phyloP scores from a whole-genome alignment of 2,113 vertebrate genomes.

The Sorex fumeus region DNA sequence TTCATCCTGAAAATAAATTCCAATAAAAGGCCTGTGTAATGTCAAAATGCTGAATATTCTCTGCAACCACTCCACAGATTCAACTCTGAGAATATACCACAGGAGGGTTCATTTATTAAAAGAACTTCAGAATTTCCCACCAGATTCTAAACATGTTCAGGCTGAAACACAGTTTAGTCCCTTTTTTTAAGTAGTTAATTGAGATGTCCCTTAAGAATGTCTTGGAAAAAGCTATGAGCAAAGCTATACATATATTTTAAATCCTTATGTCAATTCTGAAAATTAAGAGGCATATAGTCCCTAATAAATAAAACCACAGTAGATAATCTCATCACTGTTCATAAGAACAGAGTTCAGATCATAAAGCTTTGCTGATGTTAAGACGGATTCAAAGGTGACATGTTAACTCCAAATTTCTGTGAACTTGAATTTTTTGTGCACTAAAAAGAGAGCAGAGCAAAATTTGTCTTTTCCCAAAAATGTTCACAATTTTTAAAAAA shows the following conservation, averaged over 20 bases:
- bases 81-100: not conserved
- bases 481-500: not conserved
- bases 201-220: slow-evolving; percentile 59
- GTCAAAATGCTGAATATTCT: slow-evolving; percentile 24
- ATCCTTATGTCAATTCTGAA: slow-evolving; percentile 28
- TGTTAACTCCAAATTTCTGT: slow-evolving; percentile 23
- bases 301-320: not conserved
- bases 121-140: slow-evolving; percentile 63
- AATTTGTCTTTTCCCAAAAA: not conserved
- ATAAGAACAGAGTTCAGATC: not conserved
- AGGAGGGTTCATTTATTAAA: slow-evolving; percentile 70
- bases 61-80: not conserved
- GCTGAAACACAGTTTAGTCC: not conserved
- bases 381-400: not conserved
- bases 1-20: slow-evolving; percentile 66
- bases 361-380: not conserved
- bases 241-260: not conserved
- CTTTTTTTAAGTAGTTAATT: not conserved
- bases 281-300: not conserved
- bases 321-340: not conserved
- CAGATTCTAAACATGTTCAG: not conserved
- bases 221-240: slow-evolving; percentile 27
- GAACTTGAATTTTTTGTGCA: no score
- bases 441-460: not conserved
- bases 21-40: slow-evolving; percentile 46